Evolutionary conservation across 2,888 invertebrate genomes (phyloP).

Genomic region (Aspidiotus rigidus): DNA sequence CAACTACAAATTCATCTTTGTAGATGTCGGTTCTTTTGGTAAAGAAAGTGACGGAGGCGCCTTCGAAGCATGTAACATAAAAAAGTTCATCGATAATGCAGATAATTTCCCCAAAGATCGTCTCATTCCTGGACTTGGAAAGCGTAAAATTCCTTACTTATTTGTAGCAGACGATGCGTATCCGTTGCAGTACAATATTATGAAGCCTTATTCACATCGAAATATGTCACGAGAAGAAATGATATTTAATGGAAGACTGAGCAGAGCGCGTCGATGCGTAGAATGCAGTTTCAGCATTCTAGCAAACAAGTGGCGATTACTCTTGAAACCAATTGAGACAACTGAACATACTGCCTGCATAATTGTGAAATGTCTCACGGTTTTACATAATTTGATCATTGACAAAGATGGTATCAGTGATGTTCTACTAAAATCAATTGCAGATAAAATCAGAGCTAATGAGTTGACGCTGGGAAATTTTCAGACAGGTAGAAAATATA

Average conservation of each 20-base stretch:
- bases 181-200: conserved; percentile 13
- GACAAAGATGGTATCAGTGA: conserved; percentile 12
- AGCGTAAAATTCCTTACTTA: conserved; percentile 3
- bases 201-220: conserved; percentile 7
- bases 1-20: too few species aligned
- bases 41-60: too few species aligned
- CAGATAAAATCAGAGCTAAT: too few species aligned
- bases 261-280: conserved; percentile 9
- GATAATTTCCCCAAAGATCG: too few species aligned
- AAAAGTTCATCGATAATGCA: too few species aligned
- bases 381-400: conserved; percentile 19
- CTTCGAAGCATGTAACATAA: too few species aligned
- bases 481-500: too few species aligned
- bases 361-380: conserved; percentile 14
- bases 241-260: conserved; percentile 8
- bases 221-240: not conserved
- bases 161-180: conserved; percentile 14
- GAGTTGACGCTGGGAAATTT: too few species aligned
- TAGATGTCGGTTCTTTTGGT: too few species aligned
- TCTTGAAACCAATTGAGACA: conserved; percentile 8
- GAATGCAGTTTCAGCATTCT: conserved; percentile 17
- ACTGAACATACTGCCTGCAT: not conserved
- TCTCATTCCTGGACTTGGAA: too few species aligned
- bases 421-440: not conserved
- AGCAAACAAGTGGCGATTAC: conserved; percentile 12